A percentile compares a stretch with the other conserved stretches of the same genome.
These are phyloP conservation scores for Branchinecta sandiegonensis DNA, from an alignment of 2,888 invertebrate species.

Conservation along the genomic window DNA sequence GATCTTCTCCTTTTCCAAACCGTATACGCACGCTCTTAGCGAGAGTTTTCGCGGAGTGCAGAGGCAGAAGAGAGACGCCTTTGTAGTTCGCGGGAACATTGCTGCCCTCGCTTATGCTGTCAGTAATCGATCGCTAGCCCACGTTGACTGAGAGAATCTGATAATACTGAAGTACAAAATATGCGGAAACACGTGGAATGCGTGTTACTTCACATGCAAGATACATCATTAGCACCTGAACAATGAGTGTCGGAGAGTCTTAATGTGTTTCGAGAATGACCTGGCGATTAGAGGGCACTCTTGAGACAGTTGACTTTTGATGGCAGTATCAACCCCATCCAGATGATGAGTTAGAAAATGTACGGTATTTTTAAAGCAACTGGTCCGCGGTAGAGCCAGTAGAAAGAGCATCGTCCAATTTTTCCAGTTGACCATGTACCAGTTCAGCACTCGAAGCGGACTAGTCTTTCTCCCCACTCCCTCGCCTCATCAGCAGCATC, in stretches of 20 bases:
- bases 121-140: neutral
- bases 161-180: conserved; percentile 12
- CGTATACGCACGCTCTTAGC: too few species aligned
- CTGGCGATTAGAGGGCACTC: conserved; percentile 1
- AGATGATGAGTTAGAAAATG: too few species aligned
- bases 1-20: too few species aligned
- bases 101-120: neutral
- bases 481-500: too few species aligned
- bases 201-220: conserved; percentile 16
- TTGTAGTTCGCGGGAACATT: neutral
- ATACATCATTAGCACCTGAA: conserved; percentile 16
- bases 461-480: too few species aligned
- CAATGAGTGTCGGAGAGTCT: conserved; percentile 11
- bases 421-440: too few species aligned
- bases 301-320: neutral
- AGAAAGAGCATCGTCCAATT: too few species aligned
- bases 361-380: too few species aligned
- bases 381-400: too few species aligned
- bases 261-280: conserved; percentile 11
- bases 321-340: neutral
- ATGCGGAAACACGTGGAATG: conserved; percentile 17
- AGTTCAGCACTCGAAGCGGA: too few species aligned
- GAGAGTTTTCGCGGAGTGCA: too few species aligned
- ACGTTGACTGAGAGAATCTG: neutral
- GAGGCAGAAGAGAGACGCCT: too few species aligned